phyloP scores from a whole-genome alignment of 2,113 vertebrate genomes.

The Leptocoma aspasia region DNA sequence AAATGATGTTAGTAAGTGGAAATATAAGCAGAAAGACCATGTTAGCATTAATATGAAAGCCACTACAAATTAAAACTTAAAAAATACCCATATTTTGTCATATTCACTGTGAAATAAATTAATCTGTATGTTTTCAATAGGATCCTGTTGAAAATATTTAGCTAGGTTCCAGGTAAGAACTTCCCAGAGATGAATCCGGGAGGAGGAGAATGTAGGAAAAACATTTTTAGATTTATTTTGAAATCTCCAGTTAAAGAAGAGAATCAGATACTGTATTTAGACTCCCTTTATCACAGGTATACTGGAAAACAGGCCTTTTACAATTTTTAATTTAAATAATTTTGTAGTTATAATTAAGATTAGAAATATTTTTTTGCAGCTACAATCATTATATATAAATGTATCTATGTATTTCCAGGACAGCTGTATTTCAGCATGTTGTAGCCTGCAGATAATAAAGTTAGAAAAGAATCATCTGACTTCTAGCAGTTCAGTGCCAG shows the following conservation, averaged over 20 bases:
- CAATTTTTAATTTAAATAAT: not conserved
- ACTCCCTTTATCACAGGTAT: rapidly evolving
- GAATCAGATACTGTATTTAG: not conserved
- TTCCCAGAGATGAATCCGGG: not conserved
- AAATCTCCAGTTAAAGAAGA: not conserved
- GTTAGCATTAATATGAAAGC: not conserved
- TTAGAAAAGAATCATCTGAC: not conserved
- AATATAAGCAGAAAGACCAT: not conserved
- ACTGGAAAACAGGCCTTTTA: not conserved
- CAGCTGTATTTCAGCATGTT: not conserved
- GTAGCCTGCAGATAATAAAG: not conserved
- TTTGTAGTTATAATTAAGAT: not conserved
- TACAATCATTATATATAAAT: no score
- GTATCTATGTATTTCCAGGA: not conserved
- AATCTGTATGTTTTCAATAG: not conserved
- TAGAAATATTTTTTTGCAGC: not conserved
- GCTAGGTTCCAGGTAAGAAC: not conserved
- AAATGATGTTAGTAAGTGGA: not conserved
- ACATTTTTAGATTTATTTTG: not conserved
- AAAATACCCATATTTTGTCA: not conserved
- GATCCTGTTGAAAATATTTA: not conserved
- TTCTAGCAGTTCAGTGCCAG: not conserved
- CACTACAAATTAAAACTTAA: not conserved
- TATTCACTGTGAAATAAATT: not conserved
- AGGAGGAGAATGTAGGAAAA: not conserved